phyloP scores from a whole-genome alignment of 2,113 vertebrate species.

The human region DNA sequence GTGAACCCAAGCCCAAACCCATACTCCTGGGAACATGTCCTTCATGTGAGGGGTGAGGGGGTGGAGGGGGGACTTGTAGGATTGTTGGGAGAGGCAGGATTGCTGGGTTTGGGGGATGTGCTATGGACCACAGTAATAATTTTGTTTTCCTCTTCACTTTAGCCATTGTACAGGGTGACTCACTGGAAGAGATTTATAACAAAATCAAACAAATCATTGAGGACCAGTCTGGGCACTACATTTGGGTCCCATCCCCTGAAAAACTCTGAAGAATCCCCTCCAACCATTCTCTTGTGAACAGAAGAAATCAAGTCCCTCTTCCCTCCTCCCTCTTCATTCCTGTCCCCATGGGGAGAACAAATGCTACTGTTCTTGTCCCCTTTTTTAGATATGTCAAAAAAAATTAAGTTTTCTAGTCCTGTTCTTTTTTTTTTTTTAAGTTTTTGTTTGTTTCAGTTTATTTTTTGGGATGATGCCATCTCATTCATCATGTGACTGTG shows the following conservation, averaged over 20 bases:
- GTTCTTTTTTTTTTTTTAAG: conserved; percentile 88
- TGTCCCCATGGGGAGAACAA: conserved; percentile 80
- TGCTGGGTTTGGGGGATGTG: rapidly evolving
- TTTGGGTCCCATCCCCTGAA: conserved; percentile 98
- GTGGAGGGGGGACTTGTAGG: background rate
- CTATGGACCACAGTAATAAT: background rate
- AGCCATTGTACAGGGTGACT: conserved; percentile 99
- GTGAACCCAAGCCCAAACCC: background rate
- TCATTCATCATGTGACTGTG: conserved; percentile 96
- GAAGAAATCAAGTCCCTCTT: conserved; percentile 84
- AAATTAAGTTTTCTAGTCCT: conserved; percentile 99
- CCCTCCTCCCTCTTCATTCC: conserved; percentile 84
- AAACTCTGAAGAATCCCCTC: conserved; percentile 94
- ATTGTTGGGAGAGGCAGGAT: background rate
- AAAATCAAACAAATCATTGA: conserved; percentile 99
- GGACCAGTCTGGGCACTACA: conserved; percentile 99
- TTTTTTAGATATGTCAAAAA: conserved; percentile 97
- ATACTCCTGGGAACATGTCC: background rate
- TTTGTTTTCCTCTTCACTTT: conserved; percentile 66
- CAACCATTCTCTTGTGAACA: conserved; percentile 86
- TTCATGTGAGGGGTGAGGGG: background rate
- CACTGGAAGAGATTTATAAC: conserved; percentile 99
- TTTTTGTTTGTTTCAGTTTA: conserved; percentile 65
- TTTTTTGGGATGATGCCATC: conserved; percentile 92
- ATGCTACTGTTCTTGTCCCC: conserved; percentile 87